Percentiles rank a stretch among this genome's conserved stretches.
These are phyloP conservation scores for Mythimna vitellina DNA, from an alignment of 2,888 invertebrate genomes.

Conservation along the genomic window DNA sequence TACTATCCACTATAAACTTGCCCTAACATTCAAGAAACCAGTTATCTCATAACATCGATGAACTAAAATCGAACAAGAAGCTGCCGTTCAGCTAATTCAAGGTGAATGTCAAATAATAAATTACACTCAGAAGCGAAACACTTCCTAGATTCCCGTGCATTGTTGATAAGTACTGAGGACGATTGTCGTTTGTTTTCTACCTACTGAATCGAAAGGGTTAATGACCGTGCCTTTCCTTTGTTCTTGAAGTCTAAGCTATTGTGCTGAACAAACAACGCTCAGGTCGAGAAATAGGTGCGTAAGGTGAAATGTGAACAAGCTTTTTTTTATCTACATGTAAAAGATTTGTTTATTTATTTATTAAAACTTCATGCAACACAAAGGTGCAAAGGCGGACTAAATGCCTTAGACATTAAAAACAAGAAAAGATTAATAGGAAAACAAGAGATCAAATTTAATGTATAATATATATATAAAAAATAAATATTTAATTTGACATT, in stretches of 20 bases:
- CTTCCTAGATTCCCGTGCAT: conserved; percentile 60
- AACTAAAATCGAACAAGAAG: conserved; percentile 68
- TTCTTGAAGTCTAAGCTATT: conserved; percentile 54
- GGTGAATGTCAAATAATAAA: conserved; percentile 72
- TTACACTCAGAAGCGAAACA: conserved; percentile 57
- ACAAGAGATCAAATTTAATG: too few species aligned
- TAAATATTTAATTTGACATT: too few species aligned
- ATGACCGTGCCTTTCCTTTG: conserved; percentile 68
- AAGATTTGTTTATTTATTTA: too few species aligned
- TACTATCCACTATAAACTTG: conserved; percentile 10
- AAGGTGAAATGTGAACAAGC: neutral
- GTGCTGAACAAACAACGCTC: conserved; percentile 10
- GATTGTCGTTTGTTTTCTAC: conserved; percentile 44
- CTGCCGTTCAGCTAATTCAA: conserved; percentile 70
- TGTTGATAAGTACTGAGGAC: conserved; percentile 56
- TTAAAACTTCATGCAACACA: too few species aligned
- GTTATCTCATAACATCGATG: conserved; percentile 64
- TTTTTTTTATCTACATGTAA: too few species aligned
- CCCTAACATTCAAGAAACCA: conserved; percentile 58
- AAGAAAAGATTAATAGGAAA: too few species aligned
- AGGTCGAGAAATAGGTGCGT: neutral
- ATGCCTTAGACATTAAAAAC: too few species aligned
- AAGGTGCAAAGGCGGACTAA: too few species aligned
- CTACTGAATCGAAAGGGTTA: conserved; percentile 63
- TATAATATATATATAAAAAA: too few species aligned